Percentiles rank a stretch among this genome's conserved stretches.
Evolutionary conservation across 53 echinoderm and acorn worm genomes (phyloP).

Genomic region (Arbacia lixula): DNA sequence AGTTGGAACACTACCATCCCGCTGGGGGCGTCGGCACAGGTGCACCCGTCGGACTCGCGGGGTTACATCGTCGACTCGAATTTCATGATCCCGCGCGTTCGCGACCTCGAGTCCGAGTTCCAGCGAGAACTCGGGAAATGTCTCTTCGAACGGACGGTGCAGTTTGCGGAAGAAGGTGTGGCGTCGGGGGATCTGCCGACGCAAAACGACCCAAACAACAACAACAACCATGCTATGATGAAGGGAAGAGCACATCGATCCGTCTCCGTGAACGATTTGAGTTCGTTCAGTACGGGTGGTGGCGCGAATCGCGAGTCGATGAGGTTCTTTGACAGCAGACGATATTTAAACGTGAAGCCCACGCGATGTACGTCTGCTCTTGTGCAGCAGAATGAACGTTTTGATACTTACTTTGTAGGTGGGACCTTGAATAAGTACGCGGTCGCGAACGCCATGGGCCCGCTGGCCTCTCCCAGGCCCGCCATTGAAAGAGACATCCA

Average conservation of each 20-base stretch:
- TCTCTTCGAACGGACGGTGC: conserved; percentile 87
- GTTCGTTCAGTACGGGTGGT: conserved; percentile 39
- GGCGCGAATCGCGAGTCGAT: conserved; percentile 42
- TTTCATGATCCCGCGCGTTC: conserved; percentile 45
- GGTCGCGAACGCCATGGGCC: conserved; percentile 76
- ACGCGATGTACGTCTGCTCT: conserved; percentile 83
- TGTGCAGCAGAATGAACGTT: conserved; percentile 73
- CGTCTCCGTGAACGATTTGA: conserved; percentile 36
- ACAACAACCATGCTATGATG: not conserved
- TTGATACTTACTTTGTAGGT: conserved; percentile 77
- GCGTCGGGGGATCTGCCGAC: conserved; percentile 10
- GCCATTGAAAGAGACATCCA: conserved; percentile 71
- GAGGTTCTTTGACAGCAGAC: conserved; percentile 64
- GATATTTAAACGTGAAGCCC: conserved; percentile 70
- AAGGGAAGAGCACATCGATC: not conserved
- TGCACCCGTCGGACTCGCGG: conserved; percentile 47
- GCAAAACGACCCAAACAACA: not conserved
- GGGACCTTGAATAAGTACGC: conserved; percentile 77
- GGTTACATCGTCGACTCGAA: conserved; percentile 55
- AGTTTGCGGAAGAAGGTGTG: conserved; percentile 65
- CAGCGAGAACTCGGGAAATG: conserved; percentile 87
- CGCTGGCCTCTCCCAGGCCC: conserved; percentile 58
- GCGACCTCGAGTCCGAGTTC: conserved; percentile 93
- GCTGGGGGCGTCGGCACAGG: conserved; percentile 10
- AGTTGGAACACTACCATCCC: conserved; percentile 55